Base-by-base conservation (phyloP, 1,140 invertebrate species). In the Teleopsis dalmanni region DNA sequence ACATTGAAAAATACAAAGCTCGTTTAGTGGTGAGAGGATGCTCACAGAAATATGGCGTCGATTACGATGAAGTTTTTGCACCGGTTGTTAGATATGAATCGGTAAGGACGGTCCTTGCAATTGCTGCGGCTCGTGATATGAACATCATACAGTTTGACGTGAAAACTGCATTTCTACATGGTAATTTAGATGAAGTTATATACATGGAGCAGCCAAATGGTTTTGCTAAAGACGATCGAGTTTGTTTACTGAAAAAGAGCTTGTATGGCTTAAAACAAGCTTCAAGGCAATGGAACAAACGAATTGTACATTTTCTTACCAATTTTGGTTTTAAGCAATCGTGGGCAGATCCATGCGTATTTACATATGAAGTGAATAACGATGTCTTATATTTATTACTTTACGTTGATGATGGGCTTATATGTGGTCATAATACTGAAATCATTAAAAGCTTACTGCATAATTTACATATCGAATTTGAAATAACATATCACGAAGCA, bases 151-250 rank as follows among this genome's bases (percentile, higher is more conserved):
- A 63, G 34, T 47, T 63, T 36, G 58, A 59, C 40, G 55, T 53
- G 4, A 42, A 47, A 4, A 58, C 48, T 8, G 57, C 58, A 23
- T 58, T 53, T 27, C 14, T 47, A 11, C 37, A 47, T 29, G 45
- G 45, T 19, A 21, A 35, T 4, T 19, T 38, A 2, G 36, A 47
- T 4, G 35, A 47, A 18, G 34, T 14, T 1, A 19, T 47, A 10
- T 47, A 47, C 25, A 73, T 74, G 70, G 50, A 56, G 43, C 57
- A 58, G 38, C 68, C 71, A 19, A 29, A 57, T 11, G 63, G 56
- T 26, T 48, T 42, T 29, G 27, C 29, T 42, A 48, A 50, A 31
- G 21, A 46, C 49, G 22, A 46, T 29, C 19, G 18, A 29, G 55
- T 58, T 4, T 57, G 52, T 43, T 51, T 50, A 50, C 37, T 65